phyloP scores from a whole-genome alignment of 2,888 invertebrate species.

The Ceriagrion tenellum region DNA sequence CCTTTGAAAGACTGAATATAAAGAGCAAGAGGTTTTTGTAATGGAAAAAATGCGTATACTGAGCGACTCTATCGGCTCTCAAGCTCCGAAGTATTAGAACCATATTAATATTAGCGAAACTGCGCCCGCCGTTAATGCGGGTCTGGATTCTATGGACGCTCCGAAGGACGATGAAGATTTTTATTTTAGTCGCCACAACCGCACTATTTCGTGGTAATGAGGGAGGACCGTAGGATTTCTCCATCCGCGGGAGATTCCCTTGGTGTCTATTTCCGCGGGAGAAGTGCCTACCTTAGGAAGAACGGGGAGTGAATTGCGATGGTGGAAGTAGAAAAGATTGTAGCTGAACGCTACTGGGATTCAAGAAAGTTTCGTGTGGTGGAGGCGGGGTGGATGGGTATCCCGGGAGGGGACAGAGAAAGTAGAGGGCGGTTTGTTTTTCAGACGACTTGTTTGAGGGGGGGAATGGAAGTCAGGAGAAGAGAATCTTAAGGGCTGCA shows the following conservation, averaged over 20 bases:
- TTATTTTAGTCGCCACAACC: no score
- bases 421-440: neutral
- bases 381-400: neutral
- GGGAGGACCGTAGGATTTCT: neutral
- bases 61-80: no score
- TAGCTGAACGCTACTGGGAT: neutral
- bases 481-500: neutral
- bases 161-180: no score
- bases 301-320: neutral
- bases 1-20: no score
- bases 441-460: neutral
- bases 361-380: neutral
- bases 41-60: no score
- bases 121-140: no score
- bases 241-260: neutral
- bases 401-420: neutral
- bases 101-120: no score
- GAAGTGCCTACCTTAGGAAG: neutral
- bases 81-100: no score
- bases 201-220: no score
- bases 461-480: neutral
- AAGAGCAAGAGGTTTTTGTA: no score
- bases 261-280: neutral
- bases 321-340: neutral
- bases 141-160: no score